A percentile compares a stretch with the other conserved stretches of the same genome.
Evolutionary conservation across 2,888 invertebrate species (phyloP).

Genomic region (Perithous albicinctus): DNA sequence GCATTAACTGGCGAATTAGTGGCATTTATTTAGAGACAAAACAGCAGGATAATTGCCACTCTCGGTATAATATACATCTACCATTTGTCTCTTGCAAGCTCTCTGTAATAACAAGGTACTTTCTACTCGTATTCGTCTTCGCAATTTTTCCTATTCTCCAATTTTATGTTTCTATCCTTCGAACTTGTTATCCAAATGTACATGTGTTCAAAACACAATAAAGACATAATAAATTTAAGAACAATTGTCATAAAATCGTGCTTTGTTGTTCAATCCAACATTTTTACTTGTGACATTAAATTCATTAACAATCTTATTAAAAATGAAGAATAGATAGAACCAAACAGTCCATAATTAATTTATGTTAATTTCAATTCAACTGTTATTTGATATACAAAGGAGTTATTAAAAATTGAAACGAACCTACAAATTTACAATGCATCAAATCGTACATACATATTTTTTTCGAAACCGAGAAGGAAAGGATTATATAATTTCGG

Average conservation of each 20-base stretch:
- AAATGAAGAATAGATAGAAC: not conserved
- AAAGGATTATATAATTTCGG: no score
- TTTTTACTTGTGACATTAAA: not conserved
- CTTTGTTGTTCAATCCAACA: no score
- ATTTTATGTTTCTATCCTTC: not conserved
- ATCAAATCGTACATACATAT: no score
- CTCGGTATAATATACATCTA: constrained; percentile 47
- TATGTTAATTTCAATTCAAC: no score
- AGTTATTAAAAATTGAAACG: no score
- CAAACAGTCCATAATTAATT: no score
- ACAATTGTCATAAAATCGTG: not conserved
- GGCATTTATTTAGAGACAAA: constrained; percentile 80
- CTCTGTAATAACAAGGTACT: constrained; percentile 13
- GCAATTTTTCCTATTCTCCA: not conserved
- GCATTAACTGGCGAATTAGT: constrained; percentile 79
- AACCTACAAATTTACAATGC: no score
- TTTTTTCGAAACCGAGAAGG: no score
- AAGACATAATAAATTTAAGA: not conserved
- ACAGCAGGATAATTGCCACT: constrained; percentile 75
- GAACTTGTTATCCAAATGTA: not conserved
- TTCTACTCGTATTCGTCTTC: not conserved
- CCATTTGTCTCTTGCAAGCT: constrained; percentile 2
- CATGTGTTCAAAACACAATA: not conserved
- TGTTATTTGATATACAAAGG: no score
- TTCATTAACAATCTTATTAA: not conserved